Percentiles rank a stretch among this genome's conserved stretches.
These are phyloP conservation scores for Xiphydria camelus DNA, from an alignment of 2,888 invertebrate genomes.

Conservation along the genomic window DNA sequence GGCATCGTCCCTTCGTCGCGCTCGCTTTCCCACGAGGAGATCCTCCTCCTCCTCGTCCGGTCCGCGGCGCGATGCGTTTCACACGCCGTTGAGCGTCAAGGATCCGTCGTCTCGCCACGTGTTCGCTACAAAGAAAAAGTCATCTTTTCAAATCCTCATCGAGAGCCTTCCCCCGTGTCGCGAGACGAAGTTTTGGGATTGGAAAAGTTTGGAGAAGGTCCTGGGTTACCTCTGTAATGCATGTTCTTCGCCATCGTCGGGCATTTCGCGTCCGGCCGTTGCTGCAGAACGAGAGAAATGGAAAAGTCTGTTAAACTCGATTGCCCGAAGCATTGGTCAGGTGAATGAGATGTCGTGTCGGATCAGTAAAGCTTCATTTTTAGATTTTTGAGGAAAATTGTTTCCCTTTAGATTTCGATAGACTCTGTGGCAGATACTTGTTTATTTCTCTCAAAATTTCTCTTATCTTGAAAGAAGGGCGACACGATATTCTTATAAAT, in stretches of 20 bases:
- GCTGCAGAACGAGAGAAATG: neutral
- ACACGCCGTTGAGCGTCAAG: constrained; percentile 48
- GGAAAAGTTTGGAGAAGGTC: constrained; percentile 25
- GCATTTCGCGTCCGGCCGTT: constrained; percentile 63
- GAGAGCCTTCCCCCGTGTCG: constrained; percentile 29
- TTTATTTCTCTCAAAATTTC: too few species aligned
- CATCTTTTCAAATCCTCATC: constrained; percentile 49
- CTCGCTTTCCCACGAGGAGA: too few species aligned
- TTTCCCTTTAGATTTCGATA: too few species aligned
- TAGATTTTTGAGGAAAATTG: neutral
- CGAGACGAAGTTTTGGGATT: constrained; percentile 19
- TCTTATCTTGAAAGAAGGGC: too few species aligned
- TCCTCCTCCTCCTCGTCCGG: too few species aligned
- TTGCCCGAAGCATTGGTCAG: too few species aligned
- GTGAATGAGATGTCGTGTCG: too few species aligned
- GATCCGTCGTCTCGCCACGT: constrained; percentile 52
- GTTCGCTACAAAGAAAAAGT: constrained; percentile 53
- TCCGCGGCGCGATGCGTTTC: constrained; percentile 27
- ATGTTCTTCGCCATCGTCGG: constrained; percentile 89
- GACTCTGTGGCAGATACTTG: too few species aligned
- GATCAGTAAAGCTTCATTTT: neutral
- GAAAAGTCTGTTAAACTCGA: neutral
- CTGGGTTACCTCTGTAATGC: constrained; percentile 77
- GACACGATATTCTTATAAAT: too few species aligned
- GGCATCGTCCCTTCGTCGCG: too few species aligned